Evolutionary conservation across 2,113 vertebrate genomes (phyloP), one percentile per base, ranked within the genome.

Genomic region (Myotis davidii): DNA sequence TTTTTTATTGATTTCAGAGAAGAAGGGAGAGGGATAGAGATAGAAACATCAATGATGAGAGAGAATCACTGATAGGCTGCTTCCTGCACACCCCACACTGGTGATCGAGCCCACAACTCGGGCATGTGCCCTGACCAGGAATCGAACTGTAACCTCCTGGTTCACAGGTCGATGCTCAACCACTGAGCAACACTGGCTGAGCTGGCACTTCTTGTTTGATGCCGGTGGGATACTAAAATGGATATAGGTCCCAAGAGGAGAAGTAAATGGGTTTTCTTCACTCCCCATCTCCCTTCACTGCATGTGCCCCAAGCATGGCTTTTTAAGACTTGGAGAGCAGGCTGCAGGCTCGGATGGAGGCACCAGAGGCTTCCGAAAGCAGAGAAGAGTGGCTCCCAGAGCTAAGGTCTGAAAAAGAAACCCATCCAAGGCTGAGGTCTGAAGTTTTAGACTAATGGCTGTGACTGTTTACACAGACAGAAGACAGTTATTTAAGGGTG

Each of bases 381-480:
- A 64, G 45, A 18, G 23, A 56, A 21, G 59, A 37, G 48, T 27
- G 12, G 72, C 16, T 82, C 78, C 65, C 37, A 13, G 72, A 78
- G 73, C 74, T 83, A 52, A 32, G 59, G 23, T 48, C 91, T 85
- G 61, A 76, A 77, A 84, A 95, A 65, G 34, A 86, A 87, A 81
- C 48, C 67, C 45, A 16, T 10, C 69, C 1, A 32, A 85, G 0
- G 78, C 87, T 97, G 79, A 92, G 92, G 88, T 97, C 90, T 95
- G 93, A 97, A 96, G 64, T 88, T 82, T 64, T 74, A 3, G 10
- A 95, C 0, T 0, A 76, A 85, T 85, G 73, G 72, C 45, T 54
- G 79, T 83, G 65, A 88, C 59, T 95, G 73, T 97, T 92, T 94
- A 97, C 82, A 88, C 16, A 93, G 88, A 95, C 73, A 98, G 97